These are phyloP conservation scores for Philereme transversata DNA, from an alignment of 2,888 invertebrate species.

Conservation along the genomic window DNA sequence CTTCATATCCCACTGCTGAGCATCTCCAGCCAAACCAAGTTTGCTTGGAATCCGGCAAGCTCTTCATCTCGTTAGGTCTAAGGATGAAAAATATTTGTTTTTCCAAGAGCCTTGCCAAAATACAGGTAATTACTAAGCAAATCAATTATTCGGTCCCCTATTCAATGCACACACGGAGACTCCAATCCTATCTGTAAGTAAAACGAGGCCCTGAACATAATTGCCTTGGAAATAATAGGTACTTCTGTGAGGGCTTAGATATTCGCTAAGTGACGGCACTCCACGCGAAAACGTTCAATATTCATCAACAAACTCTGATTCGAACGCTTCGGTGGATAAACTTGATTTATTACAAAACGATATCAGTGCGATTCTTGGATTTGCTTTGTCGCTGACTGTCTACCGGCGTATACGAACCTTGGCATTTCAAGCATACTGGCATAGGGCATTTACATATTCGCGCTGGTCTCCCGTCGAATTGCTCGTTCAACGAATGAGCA, in stretches of 20 bases:
- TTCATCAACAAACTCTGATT: conserved; percentile 54
- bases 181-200: conserved; percentile 55
- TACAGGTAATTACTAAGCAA: conserved; percentile 58
- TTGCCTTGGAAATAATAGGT: conserved; percentile 69
- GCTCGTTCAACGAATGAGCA: too few species aligned
- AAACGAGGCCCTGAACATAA: conserved; percentile 67
- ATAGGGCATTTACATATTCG: too few species aligned
- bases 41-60: too few species aligned
- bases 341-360: conserved; percentile 38
- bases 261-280: conserved; percentile 50
- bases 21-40: too few species aligned
- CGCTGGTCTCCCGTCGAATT: too few species aligned
- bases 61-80: too few species aligned
- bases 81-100: not conserved
- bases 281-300: conserved; percentile 56
- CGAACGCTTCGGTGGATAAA: conserved; percentile 38
- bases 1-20: too few species aligned
- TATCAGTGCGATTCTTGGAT: conserved; percentile 22
- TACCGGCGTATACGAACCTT: too few species aligned
- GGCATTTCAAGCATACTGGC: too few species aligned
- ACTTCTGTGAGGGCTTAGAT: conserved; percentile 53
- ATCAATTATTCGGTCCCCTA: conserved; percentile 60
- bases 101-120: conserved; percentile 24
- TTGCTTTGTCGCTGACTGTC: conserved; percentile 1
- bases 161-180: conserved; percentile 58